Conservation (phyloP, 1,140 invertebrate genomes). For the Leptoteleia sp. region DNA sequence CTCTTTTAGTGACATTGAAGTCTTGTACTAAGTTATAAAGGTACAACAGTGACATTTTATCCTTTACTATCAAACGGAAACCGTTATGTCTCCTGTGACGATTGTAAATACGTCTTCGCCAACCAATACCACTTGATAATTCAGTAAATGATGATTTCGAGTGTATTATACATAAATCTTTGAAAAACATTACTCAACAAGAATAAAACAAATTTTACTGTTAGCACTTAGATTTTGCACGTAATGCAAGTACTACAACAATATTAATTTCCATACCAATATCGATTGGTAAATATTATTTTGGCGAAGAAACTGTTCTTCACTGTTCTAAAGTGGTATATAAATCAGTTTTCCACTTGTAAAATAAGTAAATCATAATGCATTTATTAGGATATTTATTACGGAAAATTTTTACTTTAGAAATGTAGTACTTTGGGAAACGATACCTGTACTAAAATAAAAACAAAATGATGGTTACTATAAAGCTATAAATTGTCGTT, state of each 20-base stretch:
- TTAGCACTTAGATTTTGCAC: constrained; percentile 27
- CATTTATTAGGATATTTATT: too few relatives aligned
- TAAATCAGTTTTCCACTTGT: too few relatives aligned
- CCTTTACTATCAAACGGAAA: constrained; percentile 21
- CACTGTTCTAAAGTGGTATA: too few relatives aligned
- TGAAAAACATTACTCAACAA: constrained; percentile 26
- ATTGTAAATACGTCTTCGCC: constrained; percentile 32
- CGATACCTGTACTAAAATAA: too few relatives aligned
- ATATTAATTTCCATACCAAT: constrained; percentile 13
- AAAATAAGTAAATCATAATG: too few relatives aligned
- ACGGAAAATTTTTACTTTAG: too few relatives aligned
- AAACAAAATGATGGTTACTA: too few relatives aligned
- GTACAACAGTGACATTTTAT: constrained; percentile 28
- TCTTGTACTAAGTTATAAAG: constrained; percentile 28
- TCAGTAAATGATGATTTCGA: constrained; percentile 5
- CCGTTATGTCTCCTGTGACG: constrained; percentile 45
- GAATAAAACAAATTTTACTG: constrained; percentile 42
- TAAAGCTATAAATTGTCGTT: too few relatives aligned
- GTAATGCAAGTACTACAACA: constrained; percentile 6
- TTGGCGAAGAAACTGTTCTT: not conserved
- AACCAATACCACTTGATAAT: too few relatives aligned
- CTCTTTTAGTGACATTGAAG: constrained; percentile 1
- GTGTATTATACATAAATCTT: constrained; percentile 44
- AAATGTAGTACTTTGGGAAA: too few relatives aligned
- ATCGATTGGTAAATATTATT: constrained; percentile 12